phyloP scores from a whole-genome alignment of 2,888 invertebrate species.

The Xylota segnis region DNA sequence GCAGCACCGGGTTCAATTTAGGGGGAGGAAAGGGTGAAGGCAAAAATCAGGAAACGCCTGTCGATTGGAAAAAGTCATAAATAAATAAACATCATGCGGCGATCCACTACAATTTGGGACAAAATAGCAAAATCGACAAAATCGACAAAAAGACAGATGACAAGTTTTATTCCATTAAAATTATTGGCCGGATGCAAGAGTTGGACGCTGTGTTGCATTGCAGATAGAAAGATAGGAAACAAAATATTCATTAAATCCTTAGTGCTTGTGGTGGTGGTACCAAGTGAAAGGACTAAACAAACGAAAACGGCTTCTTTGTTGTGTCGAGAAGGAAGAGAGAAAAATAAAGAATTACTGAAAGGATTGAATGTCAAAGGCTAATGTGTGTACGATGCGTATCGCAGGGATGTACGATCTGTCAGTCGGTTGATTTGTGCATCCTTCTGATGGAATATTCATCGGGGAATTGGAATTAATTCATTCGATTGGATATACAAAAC shows the following conservation, averaged over 20 bases:
- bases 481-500: conserved; percentile 44
- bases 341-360: conserved; percentile 50
- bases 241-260: conserved; percentile 40
- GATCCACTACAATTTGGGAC: conserved; percentile 43
- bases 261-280: conserved; percentile 29
- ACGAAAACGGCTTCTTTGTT: conserved; percentile 17
- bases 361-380: conserved; percentile 66
- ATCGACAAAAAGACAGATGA: conserved; percentile 77
- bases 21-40: conserved; percentile 50
- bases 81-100: conserved; percentile 72
- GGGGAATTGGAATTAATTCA: conserved; percentile 54
- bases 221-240: conserved; percentile 27
- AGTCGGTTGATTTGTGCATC: conserved; percentile 32
- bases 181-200: conserved; percentile 60
- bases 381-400: conserved; percentile 49
- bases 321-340: conserved; percentile 14
- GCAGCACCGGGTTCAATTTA: conserved; percentile 36
- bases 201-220: conserved; percentile 30
- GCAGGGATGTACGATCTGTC: conserved; percentile 31
- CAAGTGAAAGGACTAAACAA: conserved; percentile 48
- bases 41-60: conserved; percentile 56
- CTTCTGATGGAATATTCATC: conserved; percentile 33
- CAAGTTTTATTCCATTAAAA: conserved; percentile 78
- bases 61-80: conserved; percentile 69
- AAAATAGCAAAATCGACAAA: conserved; percentile 40